phyloP scores from a whole-genome alignment of 2,113 vertebrate species.

The Aphyosemion australe region DNA sequence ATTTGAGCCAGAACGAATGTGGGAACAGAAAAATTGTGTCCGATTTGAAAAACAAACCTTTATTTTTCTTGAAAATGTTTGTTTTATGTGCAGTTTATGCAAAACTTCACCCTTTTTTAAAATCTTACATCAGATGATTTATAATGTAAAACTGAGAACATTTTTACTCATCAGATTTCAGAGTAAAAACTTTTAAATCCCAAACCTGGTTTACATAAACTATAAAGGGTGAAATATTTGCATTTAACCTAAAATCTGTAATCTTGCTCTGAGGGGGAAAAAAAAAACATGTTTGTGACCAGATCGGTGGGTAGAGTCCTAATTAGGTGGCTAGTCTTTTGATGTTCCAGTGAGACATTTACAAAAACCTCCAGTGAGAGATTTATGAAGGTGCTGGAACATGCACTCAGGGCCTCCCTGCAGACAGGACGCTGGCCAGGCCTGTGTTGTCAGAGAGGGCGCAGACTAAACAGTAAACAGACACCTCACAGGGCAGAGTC shows the following conservation, averaged over 20 bases:
- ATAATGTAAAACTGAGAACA: too few relatives aligned
- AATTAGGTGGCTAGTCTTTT: slow-evolving; percentile 30
- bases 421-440: slow-evolving; percentile 40
- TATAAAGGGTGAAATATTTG: too few relatives aligned
- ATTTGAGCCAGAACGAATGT: slow-evolving; percentile 34
- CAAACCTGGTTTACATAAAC: too few relatives aligned
- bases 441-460: slow-evolving; percentile 35
- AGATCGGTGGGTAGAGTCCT: not conserved
- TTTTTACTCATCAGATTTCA: too few relatives aligned
- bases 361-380: slow-evolving; percentile 33
- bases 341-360: slow-evolving; percentile 35
- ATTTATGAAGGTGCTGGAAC: slow-evolving; percentile 43
- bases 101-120: too few relatives aligned
- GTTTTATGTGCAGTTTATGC: not conserved
- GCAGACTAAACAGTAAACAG: slow-evolving; percentile 76
- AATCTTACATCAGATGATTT: too few relatives aligned
- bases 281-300: too few relatives aligned
- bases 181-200: too few relatives aligned
- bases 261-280: too few relatives aligned
- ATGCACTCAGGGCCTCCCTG: slow-evolving; percentile 23
- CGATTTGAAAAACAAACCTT: slow-evolving; percentile 1
- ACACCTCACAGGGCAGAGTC: slow-evolving; percentile 45
- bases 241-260: too few relatives aligned
- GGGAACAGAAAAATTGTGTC: slow-evolving; percentile 15
- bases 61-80: slow-evolving; percentile 9